These are phyloP conservation scores for Harpagus bidentatus DNA, from an alignment of 2,113 vertebrate genomes.

Conservation along the genomic window DNA sequence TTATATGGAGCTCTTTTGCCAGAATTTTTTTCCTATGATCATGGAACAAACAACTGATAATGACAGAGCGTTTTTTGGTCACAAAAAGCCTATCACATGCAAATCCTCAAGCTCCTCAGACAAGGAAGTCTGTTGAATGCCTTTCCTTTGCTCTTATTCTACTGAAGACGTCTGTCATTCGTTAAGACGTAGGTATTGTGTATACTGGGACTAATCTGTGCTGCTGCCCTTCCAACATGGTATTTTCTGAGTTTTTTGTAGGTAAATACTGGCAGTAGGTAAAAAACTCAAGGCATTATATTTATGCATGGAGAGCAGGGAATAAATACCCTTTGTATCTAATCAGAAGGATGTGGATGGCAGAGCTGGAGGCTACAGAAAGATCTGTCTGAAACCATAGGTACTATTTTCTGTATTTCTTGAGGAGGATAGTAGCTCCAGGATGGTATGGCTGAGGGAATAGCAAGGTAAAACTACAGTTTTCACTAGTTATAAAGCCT, in stretches of 20 bases:
- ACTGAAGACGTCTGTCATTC: neutral
- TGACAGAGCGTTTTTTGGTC: neutral
- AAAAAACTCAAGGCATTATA: neutral
- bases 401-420: neutral
- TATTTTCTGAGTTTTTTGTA: neutral
- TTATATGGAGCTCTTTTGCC: neutral
- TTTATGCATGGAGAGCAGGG: neutral
- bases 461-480: neutral
- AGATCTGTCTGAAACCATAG: neutral
- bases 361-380: neutral
- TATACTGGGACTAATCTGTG: neutral
- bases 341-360: neutral
- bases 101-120: neutral
- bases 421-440: neutral
- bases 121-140: neutral
- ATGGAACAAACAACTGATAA: neutral
- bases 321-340: neutral
- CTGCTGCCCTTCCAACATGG: neutral
- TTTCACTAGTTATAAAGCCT: neutral
- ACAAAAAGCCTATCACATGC: neutral
- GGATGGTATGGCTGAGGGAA: neutral
- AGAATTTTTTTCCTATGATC: neutral
- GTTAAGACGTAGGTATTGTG: neutral
- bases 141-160: neutral
- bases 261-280: neutral